phyloP scores from a whole-genome alignment of 2,113 vertebrate species.

The Lethenteron reissneri region DNA sequence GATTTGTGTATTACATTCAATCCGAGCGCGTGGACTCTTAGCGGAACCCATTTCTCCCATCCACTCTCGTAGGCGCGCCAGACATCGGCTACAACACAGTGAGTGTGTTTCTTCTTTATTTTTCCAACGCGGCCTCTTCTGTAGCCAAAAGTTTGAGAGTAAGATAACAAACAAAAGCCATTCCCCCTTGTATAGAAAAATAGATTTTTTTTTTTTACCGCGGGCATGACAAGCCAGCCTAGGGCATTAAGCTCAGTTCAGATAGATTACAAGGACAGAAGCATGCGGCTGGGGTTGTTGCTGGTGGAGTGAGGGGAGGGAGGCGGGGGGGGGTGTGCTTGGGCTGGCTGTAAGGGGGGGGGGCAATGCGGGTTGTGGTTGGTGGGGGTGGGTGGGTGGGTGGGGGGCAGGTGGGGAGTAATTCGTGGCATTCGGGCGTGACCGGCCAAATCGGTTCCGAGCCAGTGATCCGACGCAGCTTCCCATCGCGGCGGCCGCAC shows the following conservation, averaged over 20 bases:
- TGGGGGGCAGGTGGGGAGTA: neutral
- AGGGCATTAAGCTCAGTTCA: neutral
- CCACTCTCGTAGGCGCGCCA: neutral
- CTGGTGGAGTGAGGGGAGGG: too few relatives aligned
- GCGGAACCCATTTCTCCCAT: neutral
- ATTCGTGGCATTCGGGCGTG: slow-evolving; percentile 1
- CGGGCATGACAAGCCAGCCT: neutral
- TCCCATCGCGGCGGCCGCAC: neutral
- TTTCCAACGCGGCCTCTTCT: slow-evolving; percentile 1
- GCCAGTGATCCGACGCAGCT: neutral
- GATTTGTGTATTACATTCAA: slow-evolving; percentile 6
- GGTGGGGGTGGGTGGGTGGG: neutral
- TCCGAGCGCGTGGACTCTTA: neutral
- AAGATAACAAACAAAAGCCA: slow-evolving; percentile 4
- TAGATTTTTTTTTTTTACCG: neutral
- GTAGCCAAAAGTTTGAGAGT: neutral
- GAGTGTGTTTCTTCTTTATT: neutral
- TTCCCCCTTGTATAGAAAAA: neutral
- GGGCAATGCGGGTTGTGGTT: neutral
- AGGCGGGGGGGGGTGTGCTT: slow-evolving; percentile 1
- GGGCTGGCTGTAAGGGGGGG: neutral
- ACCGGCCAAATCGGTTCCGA: slow-evolving; percentile 6
- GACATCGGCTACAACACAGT: neutral
- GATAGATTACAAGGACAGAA: slow-evolving; percentile 4
- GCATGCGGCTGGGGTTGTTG: too few relatives aligned